Evolutionary conservation across 1,140 invertebrate genomes (phyloP).

Genomic region (Melanaphis sacchari): DNA sequence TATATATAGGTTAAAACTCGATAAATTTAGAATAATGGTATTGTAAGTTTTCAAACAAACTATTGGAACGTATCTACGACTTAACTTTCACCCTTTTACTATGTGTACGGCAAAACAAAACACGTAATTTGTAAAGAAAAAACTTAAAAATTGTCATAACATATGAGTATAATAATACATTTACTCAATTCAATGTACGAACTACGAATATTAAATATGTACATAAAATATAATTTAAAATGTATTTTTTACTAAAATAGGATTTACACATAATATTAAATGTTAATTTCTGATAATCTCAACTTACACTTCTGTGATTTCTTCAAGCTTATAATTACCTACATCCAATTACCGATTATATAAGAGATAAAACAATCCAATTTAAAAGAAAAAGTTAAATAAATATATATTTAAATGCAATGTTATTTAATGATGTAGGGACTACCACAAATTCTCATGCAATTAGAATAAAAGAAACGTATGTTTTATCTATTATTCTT

Average conservation of each 20-base stretch:
- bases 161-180: neutral
- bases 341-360: neutral
- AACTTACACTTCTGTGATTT: neutral
- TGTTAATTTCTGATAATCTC: neutral
- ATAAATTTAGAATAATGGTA: conserved; percentile 30
- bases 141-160: neutral
- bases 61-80: neutral
- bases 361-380: neutral
- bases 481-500: neutral
- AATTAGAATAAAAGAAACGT: neutral
- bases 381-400: conserved; percentile 19
- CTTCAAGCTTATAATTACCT: neutral
- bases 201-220: neutral
- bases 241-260: neutral
- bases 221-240: neutral
- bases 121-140: neutral
- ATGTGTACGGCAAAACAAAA: neutral
- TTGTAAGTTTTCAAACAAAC: neutral
- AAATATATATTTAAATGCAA: neutral
- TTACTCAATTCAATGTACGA: neutral
- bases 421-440: neutral
- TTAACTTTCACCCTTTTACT: neutral
- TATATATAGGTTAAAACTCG: conserved; percentile 20
- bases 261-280: neutral
- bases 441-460: neutral